Evolutionary conservation across 2,797 vertebrate species (phyloP).

Genomic region (Malacoraja senta): DNA sequence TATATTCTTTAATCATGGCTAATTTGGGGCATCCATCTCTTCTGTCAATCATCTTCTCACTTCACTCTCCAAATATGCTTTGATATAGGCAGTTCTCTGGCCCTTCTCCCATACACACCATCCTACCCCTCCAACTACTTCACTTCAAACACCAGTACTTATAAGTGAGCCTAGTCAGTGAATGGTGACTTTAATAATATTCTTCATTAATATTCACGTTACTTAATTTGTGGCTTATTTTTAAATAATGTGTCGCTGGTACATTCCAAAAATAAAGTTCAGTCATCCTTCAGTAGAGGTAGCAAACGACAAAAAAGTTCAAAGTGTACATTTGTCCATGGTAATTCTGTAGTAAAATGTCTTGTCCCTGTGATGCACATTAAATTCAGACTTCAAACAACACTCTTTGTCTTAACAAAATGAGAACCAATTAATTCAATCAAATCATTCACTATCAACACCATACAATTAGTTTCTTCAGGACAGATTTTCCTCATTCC

Average conservation of each 20-base stretch:
- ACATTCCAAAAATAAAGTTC: not conserved
- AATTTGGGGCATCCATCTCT: not conserved
- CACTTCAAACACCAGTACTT: not conserved
- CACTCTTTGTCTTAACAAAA: not conserved
- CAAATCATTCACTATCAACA: not conserved
- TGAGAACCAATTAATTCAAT: not conserved
- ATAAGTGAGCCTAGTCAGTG: no score
- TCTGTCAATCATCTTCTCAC: not conserved
- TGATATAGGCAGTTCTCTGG: not conserved
- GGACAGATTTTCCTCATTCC: not conserved
- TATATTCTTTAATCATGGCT: not conserved
- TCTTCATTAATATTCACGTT: not conserved
- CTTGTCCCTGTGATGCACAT: not conserved
- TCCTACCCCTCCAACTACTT: no score
- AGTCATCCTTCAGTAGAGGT: not conserved
- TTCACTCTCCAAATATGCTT: not conserved
- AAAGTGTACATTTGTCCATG: not conserved
- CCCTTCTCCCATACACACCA: not conserved
- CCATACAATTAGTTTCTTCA: not conserved
- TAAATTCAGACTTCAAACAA: not conserved
- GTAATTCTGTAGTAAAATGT: not conserved
- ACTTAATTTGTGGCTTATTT: not conserved
- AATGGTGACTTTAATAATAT: not conserved
- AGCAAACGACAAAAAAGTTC: not conserved
- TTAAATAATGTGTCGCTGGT: not conserved